These are phyloP conservation scores for Rhincodon typus DNA, from an alignment of 2,797 vertebrate genomes.

Conservation along the genomic window DNA sequence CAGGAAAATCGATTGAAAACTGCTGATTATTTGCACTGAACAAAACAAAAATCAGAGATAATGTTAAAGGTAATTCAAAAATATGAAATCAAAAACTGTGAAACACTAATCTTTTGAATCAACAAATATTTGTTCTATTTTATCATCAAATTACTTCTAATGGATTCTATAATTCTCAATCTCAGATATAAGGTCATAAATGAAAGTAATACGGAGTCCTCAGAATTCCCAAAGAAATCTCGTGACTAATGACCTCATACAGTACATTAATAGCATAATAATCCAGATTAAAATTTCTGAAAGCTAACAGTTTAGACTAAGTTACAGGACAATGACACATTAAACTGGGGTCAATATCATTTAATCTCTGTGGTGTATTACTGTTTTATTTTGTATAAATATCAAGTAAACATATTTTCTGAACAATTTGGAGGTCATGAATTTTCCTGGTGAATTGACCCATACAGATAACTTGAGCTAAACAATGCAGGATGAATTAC, in stretches of 20 bases:
- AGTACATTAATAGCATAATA: neutral
- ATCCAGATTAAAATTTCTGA: neutral
- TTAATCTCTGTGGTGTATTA: neutral
- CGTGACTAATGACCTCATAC: neutral
- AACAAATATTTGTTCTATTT: slow-evolving; percentile 5
- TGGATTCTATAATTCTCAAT: neutral
- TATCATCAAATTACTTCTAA: slow-evolving; percentile 24
- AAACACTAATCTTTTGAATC: neutral
- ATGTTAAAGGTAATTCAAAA: neutral
- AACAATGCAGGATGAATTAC: neutral
- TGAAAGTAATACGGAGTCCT: neutral
- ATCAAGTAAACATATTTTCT: neutral
- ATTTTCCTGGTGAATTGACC: neutral
- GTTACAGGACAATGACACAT: neutral
- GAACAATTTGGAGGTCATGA: neutral
- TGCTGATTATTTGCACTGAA: neutral
- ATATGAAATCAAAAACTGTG: neutral
- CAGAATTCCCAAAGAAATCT: neutral
- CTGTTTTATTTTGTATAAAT: neutral
- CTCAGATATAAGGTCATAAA: neutral
- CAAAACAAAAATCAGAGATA: neutral
- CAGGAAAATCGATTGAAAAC: neutral
- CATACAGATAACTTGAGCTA: neutral
- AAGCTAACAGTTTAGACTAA: neutral
- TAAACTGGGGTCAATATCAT: neutral